phyloP scores from a whole-genome alignment of 2,888 invertebrate species.

The Andrena minutula region DNA sequence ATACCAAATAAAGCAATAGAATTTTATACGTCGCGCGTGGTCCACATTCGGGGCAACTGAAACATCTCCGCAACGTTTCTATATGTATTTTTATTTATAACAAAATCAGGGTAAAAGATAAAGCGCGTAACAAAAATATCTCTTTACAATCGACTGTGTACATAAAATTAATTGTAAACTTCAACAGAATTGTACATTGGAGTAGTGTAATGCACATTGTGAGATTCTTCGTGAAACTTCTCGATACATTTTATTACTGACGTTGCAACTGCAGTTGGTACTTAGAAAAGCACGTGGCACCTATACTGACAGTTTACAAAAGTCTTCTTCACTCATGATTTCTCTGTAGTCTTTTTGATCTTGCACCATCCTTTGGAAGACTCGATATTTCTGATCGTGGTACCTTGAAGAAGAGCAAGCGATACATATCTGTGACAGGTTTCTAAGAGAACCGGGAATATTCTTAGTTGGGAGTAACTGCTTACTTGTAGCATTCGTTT shows the following conservation, averaged over 20 bases:
- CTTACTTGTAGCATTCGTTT: conserved; percentile 67
- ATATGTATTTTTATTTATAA: conserved; percentile 41
- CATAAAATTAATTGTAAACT: conserved; percentile 22
- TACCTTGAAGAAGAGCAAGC: conserved; percentile 85
- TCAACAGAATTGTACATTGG: conserved; percentile 34
- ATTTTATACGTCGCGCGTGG: conserved; percentile 16
- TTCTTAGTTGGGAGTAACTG: background rate
- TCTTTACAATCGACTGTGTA: conserved; percentile 22
- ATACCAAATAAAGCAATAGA: conserved; percentile 49
- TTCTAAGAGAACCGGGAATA: background rate
- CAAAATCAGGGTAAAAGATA: conserved; percentile 36
- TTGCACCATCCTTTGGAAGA: conserved; percentile 93
- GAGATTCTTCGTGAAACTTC: conserved; percentile 33
- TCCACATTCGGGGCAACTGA: conserved; percentile 2
- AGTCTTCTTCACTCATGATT: conserved; percentile 87
- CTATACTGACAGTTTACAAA: conserved; percentile 14
- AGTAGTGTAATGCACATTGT: background rate
- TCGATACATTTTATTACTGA: background rate
- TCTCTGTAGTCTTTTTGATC: conserved; percentile 91
- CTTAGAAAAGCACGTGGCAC: background rate
- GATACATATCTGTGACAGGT: background rate
- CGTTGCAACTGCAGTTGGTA: background rate
- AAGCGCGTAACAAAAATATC: conserved; percentile 55
- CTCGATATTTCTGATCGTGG: conserved; percentile 93
- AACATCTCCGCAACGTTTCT: conserved; percentile 21